Base-by-base conservation (phyloP, 2,888 invertebrate species). In the Cheilosia impressa region DNA sequence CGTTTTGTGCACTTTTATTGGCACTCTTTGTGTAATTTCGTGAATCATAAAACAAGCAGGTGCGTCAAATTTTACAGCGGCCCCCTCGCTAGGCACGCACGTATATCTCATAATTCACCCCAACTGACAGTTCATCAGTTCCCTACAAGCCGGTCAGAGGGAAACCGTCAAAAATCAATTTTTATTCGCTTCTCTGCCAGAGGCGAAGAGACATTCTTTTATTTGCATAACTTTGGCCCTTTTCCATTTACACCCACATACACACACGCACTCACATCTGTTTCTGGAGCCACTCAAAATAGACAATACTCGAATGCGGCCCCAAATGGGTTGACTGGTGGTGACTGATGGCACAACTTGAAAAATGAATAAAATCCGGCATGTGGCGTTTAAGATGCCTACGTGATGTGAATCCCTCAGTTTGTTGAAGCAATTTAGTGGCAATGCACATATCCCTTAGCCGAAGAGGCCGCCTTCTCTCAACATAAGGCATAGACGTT, bases 361-460 rank as follows among this genome's bases (percentile, higher is more conserved):
- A 85, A 89, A 90, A 90, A 89, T 90, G 90, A 90, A 89, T 89
- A 89, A 90, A 90, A 90, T 90, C 89, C 89, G 91, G 90, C 91
- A 91, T 91, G 90, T 91, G 91, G 91, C 91, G 90, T 91, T 91
- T 91, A 91, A 91, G 90, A 91, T 90, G 90, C 87, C 89, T 90
- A 91, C 91, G 91, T 91, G 91, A 89, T 88, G 83, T 88, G 91
- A 91, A 91, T 91, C 87, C 88, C 90, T 90, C 88, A 90, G 89
- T 68, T 68, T 24, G 24, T 65, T 76, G 4, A 43, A 81, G 80
- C 75, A 76, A 85, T 80, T 85, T 85, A 55, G 55, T 66, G 31
- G 62, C 82, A 66, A 38, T 38, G 38, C 38, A 38, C 38, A 38
- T 38, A 34, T 68, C 43, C 45, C 13, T 7, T 7, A 4, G 41